Evolutionary conservation across 2,888 invertebrate species (phyloP), one percentile per base, ranked within the genome.

Genomic region (Dicyrtomina minuta): DNA sequence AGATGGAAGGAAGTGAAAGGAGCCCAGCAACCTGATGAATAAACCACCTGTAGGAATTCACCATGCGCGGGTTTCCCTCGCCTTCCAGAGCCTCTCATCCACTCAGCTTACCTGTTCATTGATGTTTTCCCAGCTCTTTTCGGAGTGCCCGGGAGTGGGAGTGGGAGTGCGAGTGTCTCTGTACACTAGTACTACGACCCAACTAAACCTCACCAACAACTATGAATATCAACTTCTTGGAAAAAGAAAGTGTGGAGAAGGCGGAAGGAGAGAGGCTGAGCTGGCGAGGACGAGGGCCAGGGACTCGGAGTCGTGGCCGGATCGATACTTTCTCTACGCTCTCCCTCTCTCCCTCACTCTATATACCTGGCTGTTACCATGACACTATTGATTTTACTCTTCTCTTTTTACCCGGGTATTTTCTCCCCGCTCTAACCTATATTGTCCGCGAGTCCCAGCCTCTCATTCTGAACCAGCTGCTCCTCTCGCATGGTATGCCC

Each of bases 11-110:
- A 33, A 33, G 33, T 33, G 33, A 33, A 33, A 33, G 33, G 33
- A 33, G 33, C 33, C 33, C 3, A 72, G 66, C 74, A 71, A 74
- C 74, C 74, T 74, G 72, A 74, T 74, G 74, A 72, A 71, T 67
- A 70, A 72, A 75, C 75, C 75, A 75, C 75, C 75, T 75, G 75
- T 75, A 73, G 73, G 75, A 75, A 61, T 59, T 66, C 66, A 58
- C 58, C 68, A 68, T 60, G 68, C 60, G 68, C 60, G 68, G 60
- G 56, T 68, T 49, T 20, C n/a, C 20, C n/a, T 33, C 51, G 41
- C 43, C 22, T 15, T 44, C 66, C n/a, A 10, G 13, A n/a, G 27
- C 49, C 27, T 24, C 22, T 46, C 51, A 17, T 10, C 49, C 27
- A n/a, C 51, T 64, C 64, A 6, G 1, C 13, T 10, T 61, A n/a